These are phyloP conservation scores for Felis catus DNA, from an alignment of 2,113 vertebrate genomes.

Conservation along the genomic window DNA sequence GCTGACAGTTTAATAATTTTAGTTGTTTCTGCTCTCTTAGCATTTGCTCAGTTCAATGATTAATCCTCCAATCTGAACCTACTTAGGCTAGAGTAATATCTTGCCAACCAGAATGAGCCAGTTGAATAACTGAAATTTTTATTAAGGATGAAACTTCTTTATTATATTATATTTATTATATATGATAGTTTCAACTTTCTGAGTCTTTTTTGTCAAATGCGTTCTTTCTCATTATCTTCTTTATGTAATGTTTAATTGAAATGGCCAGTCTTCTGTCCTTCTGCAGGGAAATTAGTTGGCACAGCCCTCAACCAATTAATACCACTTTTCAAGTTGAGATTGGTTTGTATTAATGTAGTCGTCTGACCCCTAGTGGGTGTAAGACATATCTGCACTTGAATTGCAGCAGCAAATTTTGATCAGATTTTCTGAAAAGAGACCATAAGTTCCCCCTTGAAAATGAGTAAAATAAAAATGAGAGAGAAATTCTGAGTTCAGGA, in stretches of 20 bases:
- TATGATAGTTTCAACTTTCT: constrained; percentile 48
- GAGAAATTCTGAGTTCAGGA: neutral
- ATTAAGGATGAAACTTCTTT: constrained; percentile 61
- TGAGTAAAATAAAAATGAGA: constrained; percentile 20
- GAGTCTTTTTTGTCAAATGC: constrained; percentile 15
- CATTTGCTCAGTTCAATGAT: constrained; percentile 32
- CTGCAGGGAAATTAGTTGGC: constrained; percentile 39
- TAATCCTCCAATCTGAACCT: constrained; percentile 24
- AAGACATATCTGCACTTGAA: neutral
- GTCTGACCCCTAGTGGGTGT: constrained; percentile 76
- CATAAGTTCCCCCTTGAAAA: neutral
- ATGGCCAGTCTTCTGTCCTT: neutral
- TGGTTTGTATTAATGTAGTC: constrained; percentile 71
- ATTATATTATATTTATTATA: constrained; percentile 59
- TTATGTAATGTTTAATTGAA: constrained; percentile 59
- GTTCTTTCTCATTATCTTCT: constrained; percentile 59
- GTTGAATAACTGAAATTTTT: constrained; percentile 68
- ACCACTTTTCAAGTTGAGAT: constrained; percentile 6
- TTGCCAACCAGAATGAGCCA: constrained; percentile 56
- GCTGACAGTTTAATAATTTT: constrained; percentile 53
- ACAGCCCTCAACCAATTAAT: neutral
- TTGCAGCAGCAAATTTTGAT: neutral
- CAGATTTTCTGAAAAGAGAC: constrained; percentile 4
- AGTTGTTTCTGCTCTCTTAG: constrained; percentile 62
- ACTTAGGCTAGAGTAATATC: constrained; percentile 33